Evolutionary conservation across 2,113 vertebrate species (phyloP).

Genomic region (Genyomyrus donnyi): DNA sequence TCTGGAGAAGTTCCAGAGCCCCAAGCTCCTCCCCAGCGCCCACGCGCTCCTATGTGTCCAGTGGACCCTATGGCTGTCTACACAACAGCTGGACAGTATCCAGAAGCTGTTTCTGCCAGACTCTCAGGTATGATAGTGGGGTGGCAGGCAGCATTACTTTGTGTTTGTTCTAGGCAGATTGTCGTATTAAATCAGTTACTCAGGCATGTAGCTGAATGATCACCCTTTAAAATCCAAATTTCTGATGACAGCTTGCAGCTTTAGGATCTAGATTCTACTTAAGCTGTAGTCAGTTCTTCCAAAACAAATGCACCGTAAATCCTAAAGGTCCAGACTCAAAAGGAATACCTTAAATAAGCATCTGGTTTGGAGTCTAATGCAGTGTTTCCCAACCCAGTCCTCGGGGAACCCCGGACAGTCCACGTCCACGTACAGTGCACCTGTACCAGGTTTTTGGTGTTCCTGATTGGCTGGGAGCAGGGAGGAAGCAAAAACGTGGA

Average conservation of each 20-base stretch:
- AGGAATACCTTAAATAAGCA: not conserved
- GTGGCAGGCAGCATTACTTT: not conserved
- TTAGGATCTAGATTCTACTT: not conserved
- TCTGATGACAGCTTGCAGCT: not conserved
- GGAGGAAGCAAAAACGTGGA: no score
- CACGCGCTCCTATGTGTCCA: constrained; percentile 52
- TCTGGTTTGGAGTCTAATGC: not conserved
- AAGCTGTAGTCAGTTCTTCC: not conserved
- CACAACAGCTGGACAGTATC: constrained; percentile 42
- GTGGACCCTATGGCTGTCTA: constrained; percentile 59
- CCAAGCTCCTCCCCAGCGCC: constrained; percentile 24
- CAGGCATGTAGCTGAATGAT: not conserved
- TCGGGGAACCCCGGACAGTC: no score
- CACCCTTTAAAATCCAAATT: not conserved
- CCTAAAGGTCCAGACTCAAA: not conserved
- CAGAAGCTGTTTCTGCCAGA: constrained; percentile 39
- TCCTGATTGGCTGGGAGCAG: no score
- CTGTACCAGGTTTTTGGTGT: no score
- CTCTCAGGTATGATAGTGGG: constrained; percentile 1
- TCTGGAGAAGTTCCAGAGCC: constrained; percentile 35
- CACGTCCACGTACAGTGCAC: no score
- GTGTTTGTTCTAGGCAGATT: not conserved
- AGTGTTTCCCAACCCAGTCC: no score
- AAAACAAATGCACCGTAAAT: not conserved
- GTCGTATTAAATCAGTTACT: not conserved